These are phyloP conservation scores for Zoanthus sansibaricus DNA, from an alignment of 92 coral and sea anemone species.

Conservation along the genomic window DNA sequence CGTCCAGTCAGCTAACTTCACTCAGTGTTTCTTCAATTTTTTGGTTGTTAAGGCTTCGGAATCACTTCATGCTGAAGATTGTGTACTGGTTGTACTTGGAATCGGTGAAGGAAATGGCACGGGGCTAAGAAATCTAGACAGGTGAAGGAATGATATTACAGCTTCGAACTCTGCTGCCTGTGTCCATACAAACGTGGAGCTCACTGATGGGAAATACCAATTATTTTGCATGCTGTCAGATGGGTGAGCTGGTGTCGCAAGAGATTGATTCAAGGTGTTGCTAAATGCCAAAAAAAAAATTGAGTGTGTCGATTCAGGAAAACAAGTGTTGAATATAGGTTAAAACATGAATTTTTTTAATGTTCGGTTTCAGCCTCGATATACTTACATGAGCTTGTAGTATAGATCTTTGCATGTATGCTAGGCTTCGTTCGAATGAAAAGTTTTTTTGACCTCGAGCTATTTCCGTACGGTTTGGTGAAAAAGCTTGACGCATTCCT, in stretches of 20 bases:
- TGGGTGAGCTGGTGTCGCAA: conserved; percentile 12
- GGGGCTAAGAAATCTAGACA: not conserved
- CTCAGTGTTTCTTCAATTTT: not conserved
- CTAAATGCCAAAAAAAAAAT: conserved; percentile 4
- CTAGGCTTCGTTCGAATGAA: no score
- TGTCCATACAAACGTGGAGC: conserved; percentile 1
- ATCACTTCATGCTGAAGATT: not conserved
- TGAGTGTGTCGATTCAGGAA: conserved; percentile 6
- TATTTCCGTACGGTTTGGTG: not conserved
- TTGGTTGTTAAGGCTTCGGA: conserved; percentile 8
- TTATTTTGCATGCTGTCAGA: not conserved
- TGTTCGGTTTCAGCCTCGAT: conserved; percentile 12
- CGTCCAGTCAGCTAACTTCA: not conserved
- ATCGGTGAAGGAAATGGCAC: conserved; percentile 16
- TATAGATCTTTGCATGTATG: not conserved
- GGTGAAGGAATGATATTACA: not conserved
- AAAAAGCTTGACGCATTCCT: not conserved
- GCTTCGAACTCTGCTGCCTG: conserved; percentile 13
- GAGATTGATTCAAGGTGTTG: conserved; percentile 17
- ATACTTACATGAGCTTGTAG: conserved; percentile 17
- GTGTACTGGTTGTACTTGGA: conserved; percentile 13
- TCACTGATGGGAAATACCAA: not conserved
- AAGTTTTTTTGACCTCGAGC: conserved; percentile 16
- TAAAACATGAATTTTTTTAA: conserved; percentile 1
- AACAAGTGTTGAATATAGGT: not conserved